These are phyloP conservation scores for Oscheius sp. DNA, from an alignment of 2,888 invertebrate genomes.

Conservation along the genomic window DNA sequence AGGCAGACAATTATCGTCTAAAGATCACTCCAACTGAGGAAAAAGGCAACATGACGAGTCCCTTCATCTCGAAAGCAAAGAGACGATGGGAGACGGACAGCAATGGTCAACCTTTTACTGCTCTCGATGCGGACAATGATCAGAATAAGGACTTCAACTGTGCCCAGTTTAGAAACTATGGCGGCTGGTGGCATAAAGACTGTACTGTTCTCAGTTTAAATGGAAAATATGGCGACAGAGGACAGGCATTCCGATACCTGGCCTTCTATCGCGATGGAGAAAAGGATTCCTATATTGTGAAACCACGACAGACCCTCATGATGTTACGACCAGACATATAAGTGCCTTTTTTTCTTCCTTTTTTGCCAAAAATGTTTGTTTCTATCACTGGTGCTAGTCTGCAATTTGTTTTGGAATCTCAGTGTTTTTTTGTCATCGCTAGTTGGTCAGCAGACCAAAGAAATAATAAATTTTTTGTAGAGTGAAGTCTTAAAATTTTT, in stretches of 20 bases:
- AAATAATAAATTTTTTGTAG: no score
- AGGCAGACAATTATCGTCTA: no score
- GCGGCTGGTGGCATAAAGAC: constrained; percentile 59
- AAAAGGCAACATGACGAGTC: constrained; percentile 21
- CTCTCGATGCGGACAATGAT: constrained; percentile 56
- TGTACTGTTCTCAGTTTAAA: constrained; percentile 53
- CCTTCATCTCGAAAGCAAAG: background rate
- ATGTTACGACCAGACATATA: constrained; percentile 37
- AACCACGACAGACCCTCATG: constrained; percentile 51
- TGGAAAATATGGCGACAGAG: constrained; percentile 45
- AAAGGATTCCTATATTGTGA: constrained; percentile 39
- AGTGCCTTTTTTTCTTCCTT: background rate
- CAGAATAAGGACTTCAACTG: constrained; percentile 40
- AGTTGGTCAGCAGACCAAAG: no score
- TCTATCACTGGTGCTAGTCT: no score
- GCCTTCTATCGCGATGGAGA: constrained; percentile 19
- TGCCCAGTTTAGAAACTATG: constrained; percentile 50
- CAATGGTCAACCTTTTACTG: constrained; percentile 17
- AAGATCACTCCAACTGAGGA: no score
- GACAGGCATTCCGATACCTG: constrained; percentile 30
- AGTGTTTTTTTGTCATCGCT: no score
- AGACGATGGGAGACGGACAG: constrained; percentile 29
- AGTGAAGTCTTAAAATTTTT: no score
- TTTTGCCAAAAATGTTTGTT: background rate
- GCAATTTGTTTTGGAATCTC: no score